A percentile compares a stretch with the other conserved stretches of the same genome.
These are phyloP conservation scores for Trichopoda pennipes DNA, from an alignment of 2,888 invertebrate species.

Conservation along the genomic window DNA sequence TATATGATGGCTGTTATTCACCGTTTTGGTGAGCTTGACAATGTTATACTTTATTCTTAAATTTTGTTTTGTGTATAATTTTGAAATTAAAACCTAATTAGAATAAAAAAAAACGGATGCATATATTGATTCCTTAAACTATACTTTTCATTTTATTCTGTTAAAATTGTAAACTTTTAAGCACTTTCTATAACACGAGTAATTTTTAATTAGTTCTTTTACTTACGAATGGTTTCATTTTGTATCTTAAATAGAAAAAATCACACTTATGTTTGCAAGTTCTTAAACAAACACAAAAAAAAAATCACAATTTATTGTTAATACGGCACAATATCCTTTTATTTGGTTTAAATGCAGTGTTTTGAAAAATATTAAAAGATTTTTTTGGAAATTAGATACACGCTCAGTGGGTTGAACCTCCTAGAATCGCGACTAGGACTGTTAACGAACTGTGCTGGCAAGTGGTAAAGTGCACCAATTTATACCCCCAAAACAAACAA, in stretches of 20 bases:
- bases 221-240: constrained; percentile 81
- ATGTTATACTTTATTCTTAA: no score
- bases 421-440: constrained; percentile 82
- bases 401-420: constrained; percentile 80
- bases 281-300: constrained; percentile 62
- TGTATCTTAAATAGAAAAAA: constrained; percentile 58
- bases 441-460: constrained; percentile 81
- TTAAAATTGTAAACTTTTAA: no score
- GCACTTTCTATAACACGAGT: no score
- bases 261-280: constrained; percentile 60
- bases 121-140: no score
- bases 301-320: constrained; percentile 62
- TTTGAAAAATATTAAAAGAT: constrained; percentile 28
- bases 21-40: no score
- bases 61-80: no score
- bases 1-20: no score
- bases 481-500: constrained; percentile 75
- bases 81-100: no score
- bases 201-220: constrained; percentile 58
- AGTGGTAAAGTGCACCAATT: constrained; percentile 79
- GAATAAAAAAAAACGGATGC: no score
- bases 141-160: no score
- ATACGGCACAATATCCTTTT: constrained; percentile 60
- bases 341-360: background rate
- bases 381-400: constrained; percentile 70